Evolutionary conservation across 2,113 vertebrate species (phyloP).

Genomic region (Tapirus terrestris): DNA sequence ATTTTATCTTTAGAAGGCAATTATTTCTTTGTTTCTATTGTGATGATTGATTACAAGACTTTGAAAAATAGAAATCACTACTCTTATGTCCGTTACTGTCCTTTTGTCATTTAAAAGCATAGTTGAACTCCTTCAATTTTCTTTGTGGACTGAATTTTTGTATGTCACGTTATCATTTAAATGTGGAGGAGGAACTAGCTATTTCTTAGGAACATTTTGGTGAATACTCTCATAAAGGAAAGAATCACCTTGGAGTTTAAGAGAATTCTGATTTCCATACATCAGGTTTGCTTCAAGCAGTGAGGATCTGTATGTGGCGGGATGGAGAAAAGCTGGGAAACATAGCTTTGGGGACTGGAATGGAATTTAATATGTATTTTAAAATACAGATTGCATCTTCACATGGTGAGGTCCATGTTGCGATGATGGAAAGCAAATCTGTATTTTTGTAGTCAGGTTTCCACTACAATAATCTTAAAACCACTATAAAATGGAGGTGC

Average conservation of each 20-base stretch:
- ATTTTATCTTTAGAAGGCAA: constrained; percentile 46
- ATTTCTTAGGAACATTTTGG: constrained; percentile 71
- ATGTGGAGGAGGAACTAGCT: constrained; percentile 64
- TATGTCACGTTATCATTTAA: constrained; percentile 72
- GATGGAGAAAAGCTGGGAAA: constrained; percentile 56
- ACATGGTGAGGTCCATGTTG: constrained; percentile 68
- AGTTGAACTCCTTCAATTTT: constrained; percentile 37
- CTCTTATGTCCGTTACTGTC: constrained; percentile 22
- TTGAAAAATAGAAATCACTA: constrained; percentile 42
- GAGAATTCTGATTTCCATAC: constrained; percentile 77
- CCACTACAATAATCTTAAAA: constrained; percentile 72
- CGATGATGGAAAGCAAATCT: constrained; percentile 62
- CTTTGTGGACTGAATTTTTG: constrained; percentile 50
- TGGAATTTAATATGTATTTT: constrained; percentile 76
- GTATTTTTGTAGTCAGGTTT: constrained; percentile 74
- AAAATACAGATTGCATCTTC: constrained; percentile 74
- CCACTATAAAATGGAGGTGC: constrained; percentile 59
- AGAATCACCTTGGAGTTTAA: constrained; percentile 76
- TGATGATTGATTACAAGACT: neutral
- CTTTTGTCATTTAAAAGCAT: constrained; percentile 43
- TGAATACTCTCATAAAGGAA: constrained; percentile 71
- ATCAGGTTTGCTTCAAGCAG: constrained; percentile 76
- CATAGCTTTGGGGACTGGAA: constrained; percentile 41
- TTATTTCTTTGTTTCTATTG: constrained; percentile 39
- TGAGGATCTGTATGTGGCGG: constrained; percentile 65